phyloP scores from a whole-genome alignment of 2,113 vertebrate genomes.

The Agelaius phoeniceus region DNA sequence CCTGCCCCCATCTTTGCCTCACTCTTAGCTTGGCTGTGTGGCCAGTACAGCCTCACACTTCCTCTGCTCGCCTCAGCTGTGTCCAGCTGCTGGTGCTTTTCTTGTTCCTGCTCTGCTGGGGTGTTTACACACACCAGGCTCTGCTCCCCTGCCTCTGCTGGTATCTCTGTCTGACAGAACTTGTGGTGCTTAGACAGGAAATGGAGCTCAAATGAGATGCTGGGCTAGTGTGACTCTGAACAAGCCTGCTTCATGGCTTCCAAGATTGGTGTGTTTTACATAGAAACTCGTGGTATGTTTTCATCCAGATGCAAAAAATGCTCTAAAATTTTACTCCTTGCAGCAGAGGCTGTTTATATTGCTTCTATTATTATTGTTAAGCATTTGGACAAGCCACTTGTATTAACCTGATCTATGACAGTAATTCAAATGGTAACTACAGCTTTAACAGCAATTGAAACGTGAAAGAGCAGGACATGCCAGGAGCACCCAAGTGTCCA shows the following conservation, averaged over 20 bases:
- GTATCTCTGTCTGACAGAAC: neutral
- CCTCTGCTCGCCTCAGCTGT: neutral
- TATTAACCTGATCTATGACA: neutral
- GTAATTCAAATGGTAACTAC: neutral
- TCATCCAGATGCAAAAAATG: neutral
- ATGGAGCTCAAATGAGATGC: neutral
- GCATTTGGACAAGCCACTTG: neutral
- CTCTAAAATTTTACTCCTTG: neutral
- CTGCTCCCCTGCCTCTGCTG: neutral
- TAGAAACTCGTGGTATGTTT: neutral
- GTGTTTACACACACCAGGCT: neutral
- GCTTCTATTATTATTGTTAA: neutral
- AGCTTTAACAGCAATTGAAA: neutral
- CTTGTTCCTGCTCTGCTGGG: neutral
- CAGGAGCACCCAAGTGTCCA: neutral
- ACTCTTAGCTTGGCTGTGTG: neutral
- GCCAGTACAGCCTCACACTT: neutral
- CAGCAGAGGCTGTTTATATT: neutral
- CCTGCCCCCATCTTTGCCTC: neutral
- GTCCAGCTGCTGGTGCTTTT: constrained; percentile 8
- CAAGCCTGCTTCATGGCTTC: neutral
- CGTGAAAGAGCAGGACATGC: neutral
- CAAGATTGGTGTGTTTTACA: neutral
- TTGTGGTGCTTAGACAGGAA: neutral
- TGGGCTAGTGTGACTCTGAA: neutral